Base-by-base conservation (phyloP, 2,888 invertebrate genomes). In the Vannuccia rotundouncinata region DNA sequence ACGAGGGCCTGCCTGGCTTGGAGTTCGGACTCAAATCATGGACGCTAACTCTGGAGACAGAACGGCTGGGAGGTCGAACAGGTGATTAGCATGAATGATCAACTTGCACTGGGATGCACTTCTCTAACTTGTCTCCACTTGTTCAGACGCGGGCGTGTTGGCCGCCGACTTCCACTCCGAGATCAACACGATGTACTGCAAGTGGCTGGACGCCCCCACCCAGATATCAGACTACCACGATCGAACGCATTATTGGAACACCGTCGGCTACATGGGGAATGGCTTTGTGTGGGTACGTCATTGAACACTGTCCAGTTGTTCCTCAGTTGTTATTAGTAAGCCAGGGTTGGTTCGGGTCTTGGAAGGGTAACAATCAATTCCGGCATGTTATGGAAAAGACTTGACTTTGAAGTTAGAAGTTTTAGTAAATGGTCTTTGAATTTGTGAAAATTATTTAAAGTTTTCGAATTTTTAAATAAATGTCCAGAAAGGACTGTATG, bases 251-350 rank as follows among this genome's bases (percentile, higher is more conserved):
- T 59, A 59, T 2, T 78, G 78, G 78, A 29, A 78, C 2, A 78
- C 78, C 2, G 2, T 59, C 1, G 27, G 28, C 2, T 78, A 59
- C 78, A 59, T 78, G 66, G 78, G 78, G 17, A 78, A 78, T 22
- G 66, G 31, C 27, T 78, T 78, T 29, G 66, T 78, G 25, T 78
- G 78, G 78, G 78, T 78, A 66, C 2, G 77, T 77, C n/a, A n/a
- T n/a, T n/a, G n/a, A n/a, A n/a, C n/a, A n/a, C n/a, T n/a, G n/a
- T n/a, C n/a, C n/a, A n/a, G n/a, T n/a, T n/a, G n/a, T n/a, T n/a
- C n/a, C n/a, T n/a, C n/a, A n/a, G n/a, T n/a, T n/a, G n/a, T 59
- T 59, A 10, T 59, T 59, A 59, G n/a, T 59, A 59, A 10, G 10
- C 10, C 59, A 59, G 59, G 59, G n/a, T n/a, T 59, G 59, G n/a